Conservation (phyloP, 2,797 vertebrate genomes). For the Numenius phaeopus region DNA sequence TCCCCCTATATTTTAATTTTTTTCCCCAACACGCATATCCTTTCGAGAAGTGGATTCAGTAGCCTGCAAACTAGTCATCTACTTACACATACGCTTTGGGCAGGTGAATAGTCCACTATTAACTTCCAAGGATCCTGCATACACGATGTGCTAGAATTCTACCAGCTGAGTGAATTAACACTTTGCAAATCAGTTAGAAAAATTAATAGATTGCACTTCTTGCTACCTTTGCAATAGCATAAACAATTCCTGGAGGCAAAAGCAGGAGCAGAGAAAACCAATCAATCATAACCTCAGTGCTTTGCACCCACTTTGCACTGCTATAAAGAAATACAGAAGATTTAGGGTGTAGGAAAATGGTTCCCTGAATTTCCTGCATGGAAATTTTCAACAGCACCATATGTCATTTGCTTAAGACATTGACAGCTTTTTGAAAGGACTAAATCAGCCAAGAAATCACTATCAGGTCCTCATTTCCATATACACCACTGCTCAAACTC, state of each 20-base stretch:
- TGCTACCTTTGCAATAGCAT: not conserved
- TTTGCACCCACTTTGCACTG: not conserved
- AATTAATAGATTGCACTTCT: not conserved
- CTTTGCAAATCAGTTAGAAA: not conserved
- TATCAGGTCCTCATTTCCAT: not conserved
- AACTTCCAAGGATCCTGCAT: not conserved
- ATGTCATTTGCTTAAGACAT: not conserved
- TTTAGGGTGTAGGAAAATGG: not conserved
- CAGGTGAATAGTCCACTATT: fast-evolving
- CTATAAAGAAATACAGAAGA: not conserved
- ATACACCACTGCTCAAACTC: not conserved
- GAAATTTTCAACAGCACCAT: not conserved
- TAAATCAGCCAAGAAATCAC: not conserved
- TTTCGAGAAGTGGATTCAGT: not conserved
- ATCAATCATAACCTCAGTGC: not conserved
- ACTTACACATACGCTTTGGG: not conserved
- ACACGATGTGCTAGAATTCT: not conserved
- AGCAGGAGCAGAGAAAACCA: not conserved
- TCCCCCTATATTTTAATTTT: not conserved
- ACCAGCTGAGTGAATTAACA: not conserved
- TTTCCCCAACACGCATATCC: too few relatives aligned
- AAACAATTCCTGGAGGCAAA: not conserved
- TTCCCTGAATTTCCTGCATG: not conserved
- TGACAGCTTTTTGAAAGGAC: not conserved
- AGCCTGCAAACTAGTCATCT: not conserved